Evolutionary conservation across 2,888 invertebrate species (phyloP).

Genomic region (Drosophila gaucha): DNA sequence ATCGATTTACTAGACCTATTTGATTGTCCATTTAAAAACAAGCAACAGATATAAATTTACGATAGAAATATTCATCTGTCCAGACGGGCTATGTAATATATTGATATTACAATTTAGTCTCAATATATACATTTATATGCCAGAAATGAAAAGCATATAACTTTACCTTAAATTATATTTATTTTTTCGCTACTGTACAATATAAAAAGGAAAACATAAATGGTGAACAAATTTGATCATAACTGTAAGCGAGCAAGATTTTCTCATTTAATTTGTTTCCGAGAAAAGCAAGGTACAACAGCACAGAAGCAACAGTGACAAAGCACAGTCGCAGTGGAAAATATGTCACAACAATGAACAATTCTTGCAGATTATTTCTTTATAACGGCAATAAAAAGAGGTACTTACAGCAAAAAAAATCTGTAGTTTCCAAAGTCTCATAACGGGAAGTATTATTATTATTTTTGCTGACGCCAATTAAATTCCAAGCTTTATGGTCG

Average conservation of each 20-base stretch:
- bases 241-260: not conserved
- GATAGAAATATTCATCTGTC: too few species aligned
- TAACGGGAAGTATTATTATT: slow-evolving; percentile 42
- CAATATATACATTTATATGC: too few species aligned
- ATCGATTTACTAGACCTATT: too few species aligned
- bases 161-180: not conserved
- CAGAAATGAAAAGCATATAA: not conserved
- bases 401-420: slow-evolving; percentile 12
- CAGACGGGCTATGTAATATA: too few species aligned
- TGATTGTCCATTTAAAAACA: too few species aligned
- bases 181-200: too few species aligned
- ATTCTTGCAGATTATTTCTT: slow-evolving; percentile 32
- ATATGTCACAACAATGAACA: slow-evolving; percentile 49
- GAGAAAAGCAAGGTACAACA: not conserved
- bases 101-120: too few species aligned
- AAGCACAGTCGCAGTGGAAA: slow-evolving; percentile 20
- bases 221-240: not conserved
- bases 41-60: too few species aligned
- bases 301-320: not conserved
- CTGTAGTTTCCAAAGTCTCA: slow-evolving; percentile 19
- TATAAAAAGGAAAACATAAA: not conserved
- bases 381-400: slow-evolving; percentile 30
- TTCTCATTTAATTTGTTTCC: not conserved
- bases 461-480: slow-evolving; percentile 58
- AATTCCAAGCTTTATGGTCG: slow-evolving; percentile 49